A percentile compares a stretch with the other conserved stretches of the same genome.
Evolutionary conservation across 2,888 invertebrate genomes (phyloP).

Genomic region (Aphidoletes aphidimyza): DNA sequence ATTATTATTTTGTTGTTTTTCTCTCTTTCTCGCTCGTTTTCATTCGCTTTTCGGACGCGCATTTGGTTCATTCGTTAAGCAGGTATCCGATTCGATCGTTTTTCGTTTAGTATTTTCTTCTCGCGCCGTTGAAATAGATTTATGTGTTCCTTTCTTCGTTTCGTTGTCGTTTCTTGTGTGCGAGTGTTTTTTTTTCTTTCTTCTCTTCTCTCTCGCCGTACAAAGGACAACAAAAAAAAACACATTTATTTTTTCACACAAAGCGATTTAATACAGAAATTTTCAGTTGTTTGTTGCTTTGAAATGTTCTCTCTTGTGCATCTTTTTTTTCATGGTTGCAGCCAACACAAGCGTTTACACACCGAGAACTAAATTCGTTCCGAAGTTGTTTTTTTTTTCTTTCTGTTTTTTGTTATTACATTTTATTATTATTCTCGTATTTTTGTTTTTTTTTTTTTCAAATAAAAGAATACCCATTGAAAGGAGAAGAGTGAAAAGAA

Average conservation of each 20-base stretch:
- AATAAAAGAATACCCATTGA: conserved; percentile 12
- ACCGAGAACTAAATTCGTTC: not conserved
- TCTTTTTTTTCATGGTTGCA: too few relatives aligned
- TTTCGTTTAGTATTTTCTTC: conserved; percentile 18
- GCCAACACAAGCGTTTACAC: not conserved
- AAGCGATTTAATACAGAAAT: conserved; percentile 36
- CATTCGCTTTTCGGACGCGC: not conserved
- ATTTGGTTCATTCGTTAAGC: not conserved
- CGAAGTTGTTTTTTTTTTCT: too few relatives aligned
- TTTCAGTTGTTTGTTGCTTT: not conserved
- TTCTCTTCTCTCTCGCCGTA: not conserved
- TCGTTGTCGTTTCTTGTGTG: too few relatives aligned
- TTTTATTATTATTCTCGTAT: conserved; percentile 34
- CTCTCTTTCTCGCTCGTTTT: not conserved
- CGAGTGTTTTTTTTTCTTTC: not conserved
- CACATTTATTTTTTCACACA: conserved; percentile 54
- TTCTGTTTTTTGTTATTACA: conserved; percentile 30
- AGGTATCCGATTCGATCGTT: conserved; percentile 47
- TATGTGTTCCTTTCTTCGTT: conserved; percentile 17
- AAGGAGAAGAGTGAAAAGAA: not conserved
- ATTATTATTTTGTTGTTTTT: not conserved
- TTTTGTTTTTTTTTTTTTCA: too few relatives aligned
- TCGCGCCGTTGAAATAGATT: conserved; percentile 40
- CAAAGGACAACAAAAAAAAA: conserved; percentile 47
- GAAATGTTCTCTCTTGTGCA: not conserved